A percentile compares a stretch with the other conserved stretches of the same genome.
phyloP scores from a whole-genome alignment of 2,113 vertebrate genomes.

The Carollia perspicillata region DNA sequence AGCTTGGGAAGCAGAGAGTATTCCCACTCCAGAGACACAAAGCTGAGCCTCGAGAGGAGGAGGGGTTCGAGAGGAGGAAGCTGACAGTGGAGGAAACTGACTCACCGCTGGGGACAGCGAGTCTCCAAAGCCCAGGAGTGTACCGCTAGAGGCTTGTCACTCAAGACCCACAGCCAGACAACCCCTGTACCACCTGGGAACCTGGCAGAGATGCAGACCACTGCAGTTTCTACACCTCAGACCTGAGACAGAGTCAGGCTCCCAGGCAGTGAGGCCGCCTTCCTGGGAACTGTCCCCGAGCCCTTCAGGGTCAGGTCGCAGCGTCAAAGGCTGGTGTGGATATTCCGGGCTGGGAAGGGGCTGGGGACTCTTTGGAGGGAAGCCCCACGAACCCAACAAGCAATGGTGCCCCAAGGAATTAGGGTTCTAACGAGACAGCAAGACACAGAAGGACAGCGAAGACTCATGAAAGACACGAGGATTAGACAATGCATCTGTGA shows the following conservation, averaged over 20 bases:
- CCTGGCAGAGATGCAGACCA: not conserved
- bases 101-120: too few relatives aligned
- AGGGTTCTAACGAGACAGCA: not conserved
- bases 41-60: not conserved
- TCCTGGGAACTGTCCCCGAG: not conserved
- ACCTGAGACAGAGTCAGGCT: not conserved
- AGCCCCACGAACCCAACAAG: not conserved
- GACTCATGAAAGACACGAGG: not conserved
- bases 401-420: not conserved
- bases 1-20: not conserved
- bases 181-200: fast-evolving
- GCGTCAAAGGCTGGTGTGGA: not conserved
- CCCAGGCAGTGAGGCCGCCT: not conserved
- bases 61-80: not conserved
- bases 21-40: not conserved
- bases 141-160: fast-evolving
- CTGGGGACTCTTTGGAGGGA: not conserved
- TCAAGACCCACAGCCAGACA: too few relatives aligned
- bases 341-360: not conserved
- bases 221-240: too few relatives aligned
- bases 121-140: not conserved
- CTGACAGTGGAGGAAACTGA: not conserved
- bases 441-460: too few relatives aligned
- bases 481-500: not conserved
- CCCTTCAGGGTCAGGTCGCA: not conserved